Evolutionary conservation across 2,113 vertebrate genomes (phyloP).

Genomic region (Hippotragus niger): DNA sequence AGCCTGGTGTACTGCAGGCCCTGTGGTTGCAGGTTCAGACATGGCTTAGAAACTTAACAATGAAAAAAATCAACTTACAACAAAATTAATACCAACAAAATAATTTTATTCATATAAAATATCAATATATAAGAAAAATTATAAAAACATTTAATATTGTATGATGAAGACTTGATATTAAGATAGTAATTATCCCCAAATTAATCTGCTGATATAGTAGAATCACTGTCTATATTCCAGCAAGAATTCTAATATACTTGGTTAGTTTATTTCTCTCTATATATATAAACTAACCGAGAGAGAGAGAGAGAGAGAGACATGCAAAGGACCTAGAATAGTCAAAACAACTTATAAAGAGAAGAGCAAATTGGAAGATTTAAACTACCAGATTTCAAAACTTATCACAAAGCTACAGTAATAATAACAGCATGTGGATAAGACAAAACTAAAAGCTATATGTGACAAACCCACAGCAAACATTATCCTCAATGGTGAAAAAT

Average conservation of each 20-base stretch:
- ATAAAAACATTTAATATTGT: not conserved
- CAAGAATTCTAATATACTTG: not conserved
- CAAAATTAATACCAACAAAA: not conserved
- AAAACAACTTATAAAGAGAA: not conserved
- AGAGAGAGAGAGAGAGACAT: too few relatives aligned
- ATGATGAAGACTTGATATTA: not conserved
- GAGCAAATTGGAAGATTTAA: not conserved
- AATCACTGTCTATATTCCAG: not conserved
- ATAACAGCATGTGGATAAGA: not conserved
- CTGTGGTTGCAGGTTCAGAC: not conserved
- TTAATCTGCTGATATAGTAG: not conserved
- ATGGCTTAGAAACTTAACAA: not conserved
- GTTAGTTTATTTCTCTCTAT: not conserved
- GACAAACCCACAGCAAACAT: too few relatives aligned
- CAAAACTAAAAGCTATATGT: not conserved
- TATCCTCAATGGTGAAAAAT: too few relatives aligned
- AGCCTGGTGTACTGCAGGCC: not conserved
- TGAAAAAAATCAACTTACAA: not conserved
- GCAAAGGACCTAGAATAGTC: not conserved
- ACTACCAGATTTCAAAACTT: not conserved
- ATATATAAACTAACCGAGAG: not conserved
- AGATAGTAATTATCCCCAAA: not conserved
- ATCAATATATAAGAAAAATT: not conserved
- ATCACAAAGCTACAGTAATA: not conserved
- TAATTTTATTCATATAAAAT: not conserved